Percentiles rank a stretch among this genome's conserved stretches.
Evolutionary conservation across 1,140 invertebrate species (phyloP).

Genomic region (Tribolium madens): DNA sequence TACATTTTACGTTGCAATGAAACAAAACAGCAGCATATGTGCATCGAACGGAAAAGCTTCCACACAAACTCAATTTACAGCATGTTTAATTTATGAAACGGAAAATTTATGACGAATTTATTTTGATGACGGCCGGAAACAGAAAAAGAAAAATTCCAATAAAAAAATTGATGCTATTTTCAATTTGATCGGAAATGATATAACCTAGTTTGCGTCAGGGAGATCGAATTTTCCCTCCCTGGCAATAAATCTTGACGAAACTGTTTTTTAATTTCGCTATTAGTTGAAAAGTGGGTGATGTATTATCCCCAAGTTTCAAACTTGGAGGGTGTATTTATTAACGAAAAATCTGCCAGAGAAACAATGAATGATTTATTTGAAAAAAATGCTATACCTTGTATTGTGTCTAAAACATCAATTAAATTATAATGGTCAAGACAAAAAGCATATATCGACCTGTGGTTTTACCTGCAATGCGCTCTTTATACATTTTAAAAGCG

Average conservation of each 20-base stretch:
- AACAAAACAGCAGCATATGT: background rate
- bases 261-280: background rate
- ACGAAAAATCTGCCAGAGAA: too few species aligned
- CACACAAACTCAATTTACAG: background rate
- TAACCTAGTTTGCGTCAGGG: constrained; percentile 7
- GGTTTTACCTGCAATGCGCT: constrained; percentile 16
- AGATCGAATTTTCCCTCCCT: background rate
- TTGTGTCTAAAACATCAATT: background rate
- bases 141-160: background rate
- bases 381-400: too few species aligned
- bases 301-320: background rate
- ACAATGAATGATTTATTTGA: background rate
- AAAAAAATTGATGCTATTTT: constrained; percentile 3
- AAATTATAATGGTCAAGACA: background rate
- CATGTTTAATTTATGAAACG: background rate
- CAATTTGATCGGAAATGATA: constrained; percentile 12
- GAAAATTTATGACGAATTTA: background rate
- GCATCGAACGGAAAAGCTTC: background rate
- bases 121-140: background rate
- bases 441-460: constrained; percentile 6
- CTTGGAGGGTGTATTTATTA: background rate
- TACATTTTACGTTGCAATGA: too few species aligned
- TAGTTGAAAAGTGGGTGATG: background rate
- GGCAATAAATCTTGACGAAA: background rate
- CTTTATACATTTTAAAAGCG: constrained; percentile 4